A percentile compares a stretch with the other conserved stretches of the same genome.
Evolutionary conservation across 2,797 vertebrate genomes (phyloP).

Genomic region (Sylvia borin): DNA sequence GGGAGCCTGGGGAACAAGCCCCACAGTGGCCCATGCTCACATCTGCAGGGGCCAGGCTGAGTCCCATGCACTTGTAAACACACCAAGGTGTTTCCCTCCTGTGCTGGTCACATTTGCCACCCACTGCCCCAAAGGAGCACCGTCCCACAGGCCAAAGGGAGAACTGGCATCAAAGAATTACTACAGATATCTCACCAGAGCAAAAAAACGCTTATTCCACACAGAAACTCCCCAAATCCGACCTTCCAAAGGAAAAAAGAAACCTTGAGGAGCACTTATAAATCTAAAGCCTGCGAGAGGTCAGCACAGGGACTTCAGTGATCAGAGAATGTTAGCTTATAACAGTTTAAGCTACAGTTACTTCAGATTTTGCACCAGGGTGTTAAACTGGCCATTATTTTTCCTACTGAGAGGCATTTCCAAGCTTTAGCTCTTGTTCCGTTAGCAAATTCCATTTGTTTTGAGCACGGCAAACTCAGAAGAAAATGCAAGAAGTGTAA

Average conservation of each 20-base stretch:
- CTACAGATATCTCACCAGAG: neutral
- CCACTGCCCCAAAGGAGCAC: neutral
- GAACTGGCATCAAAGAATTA: neutral
- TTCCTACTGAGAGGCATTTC: conserved; percentile 11
- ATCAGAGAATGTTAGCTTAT: neutral
- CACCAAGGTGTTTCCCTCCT: neutral
- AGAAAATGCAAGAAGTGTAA: conserved; percentile 20
- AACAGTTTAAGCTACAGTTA: neutral
- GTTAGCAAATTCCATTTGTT: conserved; percentile 37
- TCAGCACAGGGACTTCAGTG: neutral
- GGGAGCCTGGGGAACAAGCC: neutral
- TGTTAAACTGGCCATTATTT: neutral
- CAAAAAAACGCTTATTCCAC: neutral
- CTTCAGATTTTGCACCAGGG: neutral
- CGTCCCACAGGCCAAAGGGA: neutral
- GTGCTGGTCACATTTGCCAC: neutral
- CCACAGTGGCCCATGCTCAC: neutral
- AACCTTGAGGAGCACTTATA: conserved; percentile 17
- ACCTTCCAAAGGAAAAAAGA: neutral
- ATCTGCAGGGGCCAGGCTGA: neutral
- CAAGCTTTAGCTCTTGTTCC: conserved; percentile 10
- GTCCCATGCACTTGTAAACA: neutral
- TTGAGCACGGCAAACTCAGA: conserved; percentile 32
- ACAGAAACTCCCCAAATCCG: neutral
- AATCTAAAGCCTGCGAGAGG: neutral